A percentile compares a stretch with the other conserved stretches of the same genome.
phyloP scores from a whole-genome alignment of 2,888 invertebrate species.

The Laspeyria flexula region DNA sequence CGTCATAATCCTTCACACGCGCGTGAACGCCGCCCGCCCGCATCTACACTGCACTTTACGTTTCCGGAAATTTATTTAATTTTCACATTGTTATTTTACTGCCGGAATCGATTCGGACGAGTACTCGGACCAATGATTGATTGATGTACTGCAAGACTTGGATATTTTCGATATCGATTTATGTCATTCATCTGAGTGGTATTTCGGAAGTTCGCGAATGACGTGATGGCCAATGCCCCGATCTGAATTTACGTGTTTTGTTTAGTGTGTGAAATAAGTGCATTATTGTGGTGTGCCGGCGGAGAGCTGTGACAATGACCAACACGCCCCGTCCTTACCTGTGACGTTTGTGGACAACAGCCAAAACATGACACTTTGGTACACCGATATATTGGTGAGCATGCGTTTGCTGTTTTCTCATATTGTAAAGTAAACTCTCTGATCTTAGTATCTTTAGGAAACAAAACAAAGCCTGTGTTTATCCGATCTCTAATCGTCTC shows the following conservation, averaged over 20 bases:
- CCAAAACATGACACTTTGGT: slow-evolving; percentile 85
- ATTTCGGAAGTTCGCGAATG: slow-evolving; percentile 58
- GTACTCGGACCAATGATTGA: slow-evolving; percentile 44
- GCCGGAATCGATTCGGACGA: slow-evolving; percentile 40
- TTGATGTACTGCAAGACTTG: slow-evolving; percentile 50
- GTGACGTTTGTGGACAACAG: slow-evolving; percentile 77
- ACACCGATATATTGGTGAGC: slow-evolving; percentile 83
- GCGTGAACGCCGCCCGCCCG: slow-evolving; percentile 70
- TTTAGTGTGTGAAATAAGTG: slow-evolving; percentile 57
- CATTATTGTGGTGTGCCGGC: slow-evolving; percentile 59
- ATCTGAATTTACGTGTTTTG: slow-evolving; percentile 49
- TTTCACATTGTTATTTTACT: slow-evolving; percentile 43
- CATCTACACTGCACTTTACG: slow-evolving; percentile 43
- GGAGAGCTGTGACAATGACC: slow-evolving; percentile 76
- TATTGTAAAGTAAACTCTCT: slow-evolving; percentile 11
- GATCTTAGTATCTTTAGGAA: background rate
- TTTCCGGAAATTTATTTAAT: slow-evolving; percentile 53
- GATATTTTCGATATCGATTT: slow-evolving; percentile 44
- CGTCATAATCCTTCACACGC: slow-evolving; percentile 69
- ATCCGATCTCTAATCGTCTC: slow-evolving; percentile 22
- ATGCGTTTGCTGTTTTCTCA: slow-evolving; percentile 34
- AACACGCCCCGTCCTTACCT: slow-evolving; percentile 61
- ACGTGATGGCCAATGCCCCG: slow-evolving; percentile 58
- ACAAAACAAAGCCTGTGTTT: background rate
- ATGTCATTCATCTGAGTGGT: slow-evolving; percentile 50